phyloP scores from a whole-genome alignment of 53 echinoderm and acorn worm genomes.

The Zoroaster sp. region DNA sequence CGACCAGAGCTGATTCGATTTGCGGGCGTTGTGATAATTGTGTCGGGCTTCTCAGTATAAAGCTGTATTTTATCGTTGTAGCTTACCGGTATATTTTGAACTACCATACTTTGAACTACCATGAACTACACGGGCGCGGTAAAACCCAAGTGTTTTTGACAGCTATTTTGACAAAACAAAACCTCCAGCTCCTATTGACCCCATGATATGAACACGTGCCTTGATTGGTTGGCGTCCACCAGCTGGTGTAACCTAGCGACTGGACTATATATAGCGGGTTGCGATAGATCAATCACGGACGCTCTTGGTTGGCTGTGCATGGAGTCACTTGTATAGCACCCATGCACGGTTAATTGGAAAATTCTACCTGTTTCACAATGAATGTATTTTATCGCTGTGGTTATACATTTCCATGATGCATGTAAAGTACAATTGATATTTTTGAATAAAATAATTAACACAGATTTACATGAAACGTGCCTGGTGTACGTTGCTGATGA shows the following conservation, averaged over 20 bases:
- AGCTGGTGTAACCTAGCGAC: constrained; percentile 42
- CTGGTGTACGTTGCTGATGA: too few species aligned
- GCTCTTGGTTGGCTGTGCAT: not conserved
- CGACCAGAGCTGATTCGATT: not conserved
- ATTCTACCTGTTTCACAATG: not conserved
- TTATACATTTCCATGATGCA: too few species aligned
- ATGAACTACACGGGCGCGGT: not conserved
- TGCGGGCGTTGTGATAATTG: not conserved
- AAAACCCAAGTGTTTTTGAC: not conserved
- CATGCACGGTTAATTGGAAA: not conserved
- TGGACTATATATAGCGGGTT: constrained; percentile 23
- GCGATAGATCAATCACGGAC: not conserved
- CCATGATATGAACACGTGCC: constrained; percentile 9
- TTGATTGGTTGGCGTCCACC: constrained; percentile 32
- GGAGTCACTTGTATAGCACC: not conserved
- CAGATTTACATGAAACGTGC: too few species aligned
- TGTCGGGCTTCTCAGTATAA: not conserved
- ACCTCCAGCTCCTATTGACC: constrained; percentile 21
- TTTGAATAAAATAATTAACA: too few species aligned
- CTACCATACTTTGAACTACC: not conserved
- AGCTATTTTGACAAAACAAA: constrained; percentile 41
- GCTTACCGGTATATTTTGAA: not conserved
- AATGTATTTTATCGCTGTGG: too few species aligned
- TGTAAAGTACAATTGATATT: too few species aligned
- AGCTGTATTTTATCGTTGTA: not conserved